Evolutionary conservation across 2,113 vertebrate genomes (phyloP), one percentile per base, ranked within the genome.

Genomic region (Oncorhynchus clarkii): DNA sequence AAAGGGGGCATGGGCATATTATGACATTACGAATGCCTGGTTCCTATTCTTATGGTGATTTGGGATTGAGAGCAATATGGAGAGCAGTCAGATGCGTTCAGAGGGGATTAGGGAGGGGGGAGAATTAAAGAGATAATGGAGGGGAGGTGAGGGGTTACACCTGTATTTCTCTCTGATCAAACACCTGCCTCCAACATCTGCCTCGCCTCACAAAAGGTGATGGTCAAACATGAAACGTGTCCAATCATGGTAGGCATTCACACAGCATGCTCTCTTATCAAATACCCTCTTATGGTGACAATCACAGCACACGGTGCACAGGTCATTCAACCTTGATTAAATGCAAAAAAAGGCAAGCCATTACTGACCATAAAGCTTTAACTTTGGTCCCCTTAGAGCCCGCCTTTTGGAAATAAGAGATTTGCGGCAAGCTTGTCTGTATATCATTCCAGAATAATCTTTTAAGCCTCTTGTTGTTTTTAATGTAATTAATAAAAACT

Each of bases 381-480:
- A 82, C 60, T 85, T 81, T 80, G 72, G 34, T 66, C 79, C 39
- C 71, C 82, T 9, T 45, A 74, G n/a, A 81, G 70, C 59, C 68
- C 62, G 72, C 81, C 80, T 85, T 86, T 75, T 81, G 65, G 69
- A 88, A 80, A 88, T 82, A 80, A 79, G 78, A 85, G 89, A 88
- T 86, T 87, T 86, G 77, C 57, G 45, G 1, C 51, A 54, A 54
- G 16, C 73, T 82, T 14, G 70, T 54, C 70, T 82, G 70, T 77
- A 88, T 89, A 91, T 92, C 86, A 83, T 78, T 85, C 73, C 78
- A 77, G 71, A 89, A 82, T 88, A 91, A 90, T 88, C 89, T 83
- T 79, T 88, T 88, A 91, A 91, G 84, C 89, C 88, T 89, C 87
- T 88, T 89, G 89, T 91, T 85, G 81, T 89, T 90, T 91, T 89